Evolutionary conservation across 2,113 vertebrate species (phyloP), one percentile per base, ranked within the genome.

Genomic region (Actenoides hombroni): DNA sequence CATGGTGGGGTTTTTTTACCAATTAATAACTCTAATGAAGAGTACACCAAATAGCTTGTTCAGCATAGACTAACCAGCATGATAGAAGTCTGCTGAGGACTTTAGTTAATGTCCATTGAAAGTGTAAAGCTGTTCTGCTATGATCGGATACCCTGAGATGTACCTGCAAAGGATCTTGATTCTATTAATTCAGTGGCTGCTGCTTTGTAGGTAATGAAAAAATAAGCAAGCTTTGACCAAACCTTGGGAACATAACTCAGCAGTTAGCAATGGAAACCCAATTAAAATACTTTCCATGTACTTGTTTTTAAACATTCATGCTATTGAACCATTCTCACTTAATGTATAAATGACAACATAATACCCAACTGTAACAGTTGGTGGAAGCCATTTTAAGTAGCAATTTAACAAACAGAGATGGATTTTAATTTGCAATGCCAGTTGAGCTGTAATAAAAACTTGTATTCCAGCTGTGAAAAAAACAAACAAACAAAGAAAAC

Each of bases 381-480:
- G 96, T 94, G 54, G 94, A 98, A 97, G 79, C 95, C 97, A 98
- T 98, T 98, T 97, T 98, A 98, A 98, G 96, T 89, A 97, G 95
- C 97, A 98, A 84, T 98, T 98, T 97, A 97, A 97, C 95, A 97
- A 98, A 98, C 95, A 97, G 94, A 98, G 95, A 98, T 97, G 95
- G 98, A 98, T 98, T 98, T 98, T 98, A 98, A 98, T 98, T 98
- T 98, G 97, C 93, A 94, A 95, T 97, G 97, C 97, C 95, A 96
- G 94, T 98, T 98, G 97, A 98, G 97, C 95, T 97, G 97, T 98
- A 98, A 98, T 98, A 98, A 98, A 98, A 98, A 95, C 94, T 97
- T 97, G 94, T 97, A 97, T 97, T 98, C 98, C 98, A 98, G 97
- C 98, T 98, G 98, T 97, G 33, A 61, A 61, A n/a, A 59, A 61